phyloP scores from a whole-genome alignment of 1,140 invertebrate species.

The Liolophura sinensis region DNA sequence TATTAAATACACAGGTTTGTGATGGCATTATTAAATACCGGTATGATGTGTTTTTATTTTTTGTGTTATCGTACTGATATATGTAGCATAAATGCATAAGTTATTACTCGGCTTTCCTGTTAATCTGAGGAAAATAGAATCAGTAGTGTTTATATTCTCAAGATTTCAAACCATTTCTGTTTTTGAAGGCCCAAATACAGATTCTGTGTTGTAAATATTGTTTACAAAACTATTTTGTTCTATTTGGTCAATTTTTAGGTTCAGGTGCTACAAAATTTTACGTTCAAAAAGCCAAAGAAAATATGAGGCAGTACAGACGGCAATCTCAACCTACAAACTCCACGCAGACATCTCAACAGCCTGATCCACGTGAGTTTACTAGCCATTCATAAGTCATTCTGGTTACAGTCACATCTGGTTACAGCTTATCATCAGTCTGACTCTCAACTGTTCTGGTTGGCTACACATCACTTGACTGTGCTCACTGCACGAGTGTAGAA shows the following conservation, averaged over 20 bases:
- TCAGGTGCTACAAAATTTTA: slow-evolving; percentile 51
- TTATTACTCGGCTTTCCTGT: background rate
- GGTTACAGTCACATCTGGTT: too few species aligned
- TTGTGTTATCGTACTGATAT: background rate
- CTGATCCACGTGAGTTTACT: background rate
- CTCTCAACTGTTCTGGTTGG: background rate
- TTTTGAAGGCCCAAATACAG: background rate
- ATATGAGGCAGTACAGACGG: slow-evolving; percentile 44
- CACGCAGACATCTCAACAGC: slow-evolving; percentile 13
- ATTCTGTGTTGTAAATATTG: background rate
- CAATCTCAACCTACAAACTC: slow-evolving; percentile 17
- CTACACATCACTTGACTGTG: background rate
- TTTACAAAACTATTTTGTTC: background rate
- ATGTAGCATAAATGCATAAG: background rate
- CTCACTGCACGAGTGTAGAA: too few species aligned
- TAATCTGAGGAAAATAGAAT: too few species aligned
- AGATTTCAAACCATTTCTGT: background rate
- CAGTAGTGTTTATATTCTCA: background rate
- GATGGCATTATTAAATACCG: background rate
- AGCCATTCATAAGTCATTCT: background rate
- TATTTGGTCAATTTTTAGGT: slow-evolving; percentile 26
- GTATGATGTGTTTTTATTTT: background rate
- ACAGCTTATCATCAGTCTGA: background rate
- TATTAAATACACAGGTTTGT: slow-evolving; percentile 60
- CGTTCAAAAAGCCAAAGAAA: slow-evolving; percentile 55